These are phyloP conservation scores for Seriola quinqueradiata DNA, from an alignment of 2,113 vertebrate genomes.

Conservation along the genomic window DNA sequence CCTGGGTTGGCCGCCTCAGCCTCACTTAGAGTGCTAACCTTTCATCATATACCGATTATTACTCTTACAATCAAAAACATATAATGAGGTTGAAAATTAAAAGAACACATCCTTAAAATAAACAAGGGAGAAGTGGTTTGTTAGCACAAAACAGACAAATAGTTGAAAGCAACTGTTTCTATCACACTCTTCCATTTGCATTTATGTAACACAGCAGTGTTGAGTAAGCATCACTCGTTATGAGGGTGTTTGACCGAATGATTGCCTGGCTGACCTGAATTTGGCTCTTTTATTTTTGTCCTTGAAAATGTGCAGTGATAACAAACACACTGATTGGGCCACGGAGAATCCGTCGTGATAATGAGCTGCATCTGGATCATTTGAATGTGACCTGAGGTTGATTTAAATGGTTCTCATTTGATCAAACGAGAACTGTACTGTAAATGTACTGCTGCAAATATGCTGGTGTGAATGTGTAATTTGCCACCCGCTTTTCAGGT, in stretches of 20 bases:
- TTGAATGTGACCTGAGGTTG: not conserved
- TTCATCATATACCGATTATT: not conserved
- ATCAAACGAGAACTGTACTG: not conserved
- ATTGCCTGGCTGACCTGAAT: not conserved
- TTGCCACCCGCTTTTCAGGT: not conserved
- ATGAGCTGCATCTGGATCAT: not conserved
- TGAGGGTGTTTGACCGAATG: not conserved
- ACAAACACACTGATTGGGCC: not conserved
- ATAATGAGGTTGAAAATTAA: not conserved
- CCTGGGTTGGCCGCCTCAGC: no score
- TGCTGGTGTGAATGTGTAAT: not conserved
- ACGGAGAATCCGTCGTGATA: not conserved
- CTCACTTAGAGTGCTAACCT: not conserved
- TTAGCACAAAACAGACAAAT: not conserved
- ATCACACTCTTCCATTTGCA: slow-evolving; percentile 1
- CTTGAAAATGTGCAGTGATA: slow-evolving; percentile 7
- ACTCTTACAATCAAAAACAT: not conserved
- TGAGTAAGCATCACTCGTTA: slow-evolving; percentile 12
- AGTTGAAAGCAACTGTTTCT: not conserved
- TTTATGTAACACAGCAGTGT: slow-evolving; percentile 3
- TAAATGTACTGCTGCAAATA: not conserved
- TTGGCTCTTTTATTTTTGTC: slow-evolving; percentile 14
- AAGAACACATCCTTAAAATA: not conserved
- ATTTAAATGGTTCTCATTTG: slow-evolving; percentile 17
- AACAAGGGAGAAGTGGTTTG: not conserved